Conservation (phyloP, 2,113 vertebrate species). For the Myiozetetes cayanensis region DNA sequence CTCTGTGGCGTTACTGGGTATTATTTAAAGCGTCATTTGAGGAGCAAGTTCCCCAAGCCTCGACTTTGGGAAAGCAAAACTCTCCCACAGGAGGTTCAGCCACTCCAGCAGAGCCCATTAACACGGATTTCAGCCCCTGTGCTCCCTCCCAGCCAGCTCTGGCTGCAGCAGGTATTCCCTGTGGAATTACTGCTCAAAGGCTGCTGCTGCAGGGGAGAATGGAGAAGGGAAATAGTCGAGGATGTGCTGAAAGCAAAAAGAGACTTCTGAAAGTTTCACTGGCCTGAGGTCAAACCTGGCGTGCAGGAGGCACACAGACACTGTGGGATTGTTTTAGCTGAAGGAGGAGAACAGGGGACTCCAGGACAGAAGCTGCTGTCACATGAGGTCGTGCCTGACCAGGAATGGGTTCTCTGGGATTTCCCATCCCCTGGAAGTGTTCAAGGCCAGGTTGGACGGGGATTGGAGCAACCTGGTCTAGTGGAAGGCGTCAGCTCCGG, state of each 20-base stretch:
- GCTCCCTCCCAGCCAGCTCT: background rate
- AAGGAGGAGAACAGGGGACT: background rate
- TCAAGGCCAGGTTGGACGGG: background rate
- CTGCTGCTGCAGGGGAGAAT: accelerated
- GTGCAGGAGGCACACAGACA: accelerated
- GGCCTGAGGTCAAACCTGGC: background rate
- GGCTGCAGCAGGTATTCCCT: background rate
- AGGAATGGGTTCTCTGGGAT: background rate
- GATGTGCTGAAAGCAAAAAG: background rate
- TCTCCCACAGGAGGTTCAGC: background rate
- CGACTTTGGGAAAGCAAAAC: background rate
- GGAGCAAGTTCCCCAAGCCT: background rate
- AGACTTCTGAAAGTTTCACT: background rate
- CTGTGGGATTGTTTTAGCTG: background rate
- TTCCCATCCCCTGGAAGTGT: background rate
- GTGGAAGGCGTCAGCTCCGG: background rate
- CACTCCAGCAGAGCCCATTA: background rate
- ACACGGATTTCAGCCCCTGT: background rate
- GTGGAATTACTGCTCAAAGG: background rate
- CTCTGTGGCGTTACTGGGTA: background rate
- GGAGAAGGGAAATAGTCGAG: background rate
- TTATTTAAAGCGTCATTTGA: background rate
- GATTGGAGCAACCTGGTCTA: accelerated
- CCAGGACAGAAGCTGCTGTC: background rate
- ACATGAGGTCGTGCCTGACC: background rate